phyloP scores from a whole-genome alignment of 1,140 invertebrate species.

The Orius insidiosus region DNA sequence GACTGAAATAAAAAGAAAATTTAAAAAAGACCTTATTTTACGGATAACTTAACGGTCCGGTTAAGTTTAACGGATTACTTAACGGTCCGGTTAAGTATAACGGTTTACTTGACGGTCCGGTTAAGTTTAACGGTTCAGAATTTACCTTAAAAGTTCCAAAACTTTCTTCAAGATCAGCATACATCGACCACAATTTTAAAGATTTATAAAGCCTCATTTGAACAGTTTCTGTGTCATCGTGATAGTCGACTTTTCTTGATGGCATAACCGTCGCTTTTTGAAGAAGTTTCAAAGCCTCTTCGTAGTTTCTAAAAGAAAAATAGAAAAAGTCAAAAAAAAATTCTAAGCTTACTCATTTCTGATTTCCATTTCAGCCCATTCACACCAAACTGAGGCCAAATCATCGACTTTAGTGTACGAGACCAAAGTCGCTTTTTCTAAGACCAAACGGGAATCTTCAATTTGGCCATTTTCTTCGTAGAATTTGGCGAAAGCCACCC shows the following conservation, averaged over 20 bases:
- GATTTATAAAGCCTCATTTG: slow-evolving; percentile 92
- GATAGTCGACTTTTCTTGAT: slow-evolving; percentile 79
- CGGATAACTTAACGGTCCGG: neutral
- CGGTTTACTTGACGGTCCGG: too few species aligned
- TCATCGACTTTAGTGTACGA: slow-evolving; percentile 92
- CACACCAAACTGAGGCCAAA: slow-evolving; percentile 93
- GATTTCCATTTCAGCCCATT: slow-evolving; percentile 98
- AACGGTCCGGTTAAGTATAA: too few species aligned
- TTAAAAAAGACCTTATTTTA: too few species aligned
- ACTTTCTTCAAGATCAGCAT: slow-evolving; percentile 96
- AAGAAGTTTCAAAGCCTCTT: slow-evolving; percentile 82
- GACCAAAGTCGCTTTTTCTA: slow-evolving; percentile 88
- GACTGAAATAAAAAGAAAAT: slow-evolving; percentile 36
- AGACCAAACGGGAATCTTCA: slow-evolving; percentile 85
- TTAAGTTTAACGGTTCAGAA: slow-evolving; percentile 4
- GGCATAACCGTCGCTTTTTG: slow-evolving; percentile 87
- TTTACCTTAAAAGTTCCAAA: slow-evolving; percentile 86
- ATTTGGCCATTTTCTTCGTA: slow-evolving; percentile 83
- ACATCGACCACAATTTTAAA: slow-evolving; percentile 98
- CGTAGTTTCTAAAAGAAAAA: slow-evolving; percentile 43
- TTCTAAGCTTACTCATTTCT: slow-evolving; percentile 53
- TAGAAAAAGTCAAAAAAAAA: neutral
- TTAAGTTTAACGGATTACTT: too few species aligned
- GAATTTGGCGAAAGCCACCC: slow-evolving; percentile 88
- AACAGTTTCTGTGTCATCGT: slow-evolving; percentile 92